phyloP scores from a whole-genome alignment of 2,797 vertebrate species.

The Esox masquinongy region DNA sequence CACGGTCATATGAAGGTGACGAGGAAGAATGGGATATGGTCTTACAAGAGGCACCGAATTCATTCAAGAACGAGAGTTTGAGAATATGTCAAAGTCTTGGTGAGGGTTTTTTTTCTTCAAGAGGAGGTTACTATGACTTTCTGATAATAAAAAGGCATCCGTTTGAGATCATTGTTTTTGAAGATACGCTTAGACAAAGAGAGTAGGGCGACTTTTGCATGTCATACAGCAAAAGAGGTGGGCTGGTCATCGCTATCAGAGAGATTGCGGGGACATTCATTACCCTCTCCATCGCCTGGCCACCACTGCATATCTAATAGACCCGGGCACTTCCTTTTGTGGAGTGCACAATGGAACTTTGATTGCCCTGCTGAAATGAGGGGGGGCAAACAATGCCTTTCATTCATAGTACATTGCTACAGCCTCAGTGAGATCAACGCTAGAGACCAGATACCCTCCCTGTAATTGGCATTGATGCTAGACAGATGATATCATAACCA shows the following conservation, averaged over 20 bases:
- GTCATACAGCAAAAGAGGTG: constrained; percentile 58
- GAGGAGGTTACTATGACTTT: constrained; percentile 24
- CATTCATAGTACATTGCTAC: constrained; percentile 57
- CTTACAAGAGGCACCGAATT: constrained; percentile 27
- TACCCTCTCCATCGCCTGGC: constrained; percentile 62
- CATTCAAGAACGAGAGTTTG: constrained; percentile 41
- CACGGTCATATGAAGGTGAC: constrained; percentile 58
- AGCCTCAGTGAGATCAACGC: constrained; percentile 40
- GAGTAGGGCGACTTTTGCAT: constrained; percentile 62
- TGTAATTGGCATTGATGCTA: constrained; percentile 77
- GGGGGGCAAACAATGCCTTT: constrained; percentile 66
- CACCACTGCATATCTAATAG: constrained; percentile 70
- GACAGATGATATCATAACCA: constrained; percentile 80
- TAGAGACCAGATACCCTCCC: constrained; percentile 55
- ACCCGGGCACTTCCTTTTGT: constrained; percentile 70
- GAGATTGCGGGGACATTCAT: constrained; percentile 75
- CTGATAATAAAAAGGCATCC: constrained; percentile 49
- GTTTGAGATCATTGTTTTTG: constrained; percentile 53
- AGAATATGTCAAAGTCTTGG: constrained; percentile 33
- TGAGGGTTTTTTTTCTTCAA: constrained; percentile 32
- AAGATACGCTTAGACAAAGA: constrained; percentile 56
- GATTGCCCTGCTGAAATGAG: constrained; percentile 68
- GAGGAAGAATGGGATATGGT: constrained; percentile 51
- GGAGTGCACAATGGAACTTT: constrained; percentile 69
- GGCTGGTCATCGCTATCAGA: constrained; percentile 67